Base-by-base conservation (phyloP, 2,113 vertebrate species). In the Drymodes brunneopygia region DNA sequence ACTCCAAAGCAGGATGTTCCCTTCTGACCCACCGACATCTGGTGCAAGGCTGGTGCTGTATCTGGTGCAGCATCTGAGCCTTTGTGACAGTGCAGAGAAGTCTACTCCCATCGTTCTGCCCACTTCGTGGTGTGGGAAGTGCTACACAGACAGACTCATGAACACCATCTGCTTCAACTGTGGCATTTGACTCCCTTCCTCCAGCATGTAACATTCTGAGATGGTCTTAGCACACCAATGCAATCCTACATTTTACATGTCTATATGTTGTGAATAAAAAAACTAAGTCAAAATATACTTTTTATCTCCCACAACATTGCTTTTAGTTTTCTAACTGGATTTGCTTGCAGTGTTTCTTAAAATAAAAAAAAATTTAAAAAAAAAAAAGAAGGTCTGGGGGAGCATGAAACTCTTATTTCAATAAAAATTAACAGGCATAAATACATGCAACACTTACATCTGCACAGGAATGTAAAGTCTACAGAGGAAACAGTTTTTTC, bases 101-200 rank as follows among this genome's bases (percentile, higher is more conserved):
- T 21, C 66, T 86, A 27, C 79, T 85, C 53, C 66, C 85, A 67
- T 58, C 56, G 1, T 51, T 70, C 71, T 81, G 25, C 90, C 92
- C 92, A 92, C 93, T 86, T 45, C 0, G 0, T 15, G 42, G 70
- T 64, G 92, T 94, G 58, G 96, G 83, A 94, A 95, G 84, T 48
- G 83, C 88, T 92, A 81, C 35, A 81, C 81, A 92, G 88, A 85
- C 85, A 95, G 61, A 92, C 74, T 88, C 88, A 91, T 61, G 87
- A 94, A 62, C 64, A 86, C 92, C 95, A 97, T 94, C 95, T 95
- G 95, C 87, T 83, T 51, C 28, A 36, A 42, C 84, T n/a, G 58
- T 15, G 71, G 61, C 56, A 4, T 79, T 95, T 84, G 90, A 86
- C 88, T 94, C 84, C 86, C 75, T 78, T 48, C 57, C 73, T 65